These are phyloP conservation scores for Cryptocheilus praepositus DNA, from an alignment of 2,888 invertebrate species.

Conservation along the genomic window DNA sequence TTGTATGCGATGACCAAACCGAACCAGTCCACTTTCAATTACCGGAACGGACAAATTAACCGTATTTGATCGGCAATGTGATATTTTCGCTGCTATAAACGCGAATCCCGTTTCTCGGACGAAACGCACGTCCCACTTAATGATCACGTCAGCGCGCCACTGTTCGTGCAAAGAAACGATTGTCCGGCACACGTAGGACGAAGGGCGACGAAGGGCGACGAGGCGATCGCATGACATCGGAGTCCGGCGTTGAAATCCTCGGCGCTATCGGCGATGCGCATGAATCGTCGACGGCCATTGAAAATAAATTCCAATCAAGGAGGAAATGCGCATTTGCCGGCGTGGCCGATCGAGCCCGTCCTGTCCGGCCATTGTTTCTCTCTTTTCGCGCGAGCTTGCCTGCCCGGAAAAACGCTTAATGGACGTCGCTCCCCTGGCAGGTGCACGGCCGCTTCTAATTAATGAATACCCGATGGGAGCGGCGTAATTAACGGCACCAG, in stretches of 20 bases:
- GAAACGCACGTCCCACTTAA: too few species aligned
- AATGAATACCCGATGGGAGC: slow-evolving; percentile 45
- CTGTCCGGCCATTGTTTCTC: slow-evolving; percentile 22
- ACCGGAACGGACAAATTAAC: too few species aligned
- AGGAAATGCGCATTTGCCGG: slow-evolving; percentile 12
- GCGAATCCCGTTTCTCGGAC: too few species aligned
- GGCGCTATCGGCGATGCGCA: not conserved
- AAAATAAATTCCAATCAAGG: slow-evolving; percentile 8
- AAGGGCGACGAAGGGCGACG: too few species aligned
- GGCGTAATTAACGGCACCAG: slow-evolving; percentile 45
- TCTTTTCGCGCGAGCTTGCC: slow-evolving; percentile 12
- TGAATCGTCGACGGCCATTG: not conserved
- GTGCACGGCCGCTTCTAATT: slow-evolving; percentile 36
- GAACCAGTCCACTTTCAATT: too few species aligned
- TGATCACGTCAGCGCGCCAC: too few species aligned
- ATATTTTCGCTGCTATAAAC: too few species aligned
- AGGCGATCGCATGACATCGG: too few species aligned
- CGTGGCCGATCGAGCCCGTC: slow-evolving; percentile 8
- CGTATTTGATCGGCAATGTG: too few species aligned
- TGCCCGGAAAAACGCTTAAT: slow-evolving; percentile 32
- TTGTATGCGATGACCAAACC: too few species aligned
- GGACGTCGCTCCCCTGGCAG: slow-evolving; percentile 22
- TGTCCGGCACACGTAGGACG: too few species aligned
- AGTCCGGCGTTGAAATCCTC: not conserved
- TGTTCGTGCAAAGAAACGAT: too few species aligned